These are phyloP conservation scores for Halcyon smyrnensis DNA, from an alignment of 2,797 vertebrate genomes.

Conservation along the genomic window DNA sequence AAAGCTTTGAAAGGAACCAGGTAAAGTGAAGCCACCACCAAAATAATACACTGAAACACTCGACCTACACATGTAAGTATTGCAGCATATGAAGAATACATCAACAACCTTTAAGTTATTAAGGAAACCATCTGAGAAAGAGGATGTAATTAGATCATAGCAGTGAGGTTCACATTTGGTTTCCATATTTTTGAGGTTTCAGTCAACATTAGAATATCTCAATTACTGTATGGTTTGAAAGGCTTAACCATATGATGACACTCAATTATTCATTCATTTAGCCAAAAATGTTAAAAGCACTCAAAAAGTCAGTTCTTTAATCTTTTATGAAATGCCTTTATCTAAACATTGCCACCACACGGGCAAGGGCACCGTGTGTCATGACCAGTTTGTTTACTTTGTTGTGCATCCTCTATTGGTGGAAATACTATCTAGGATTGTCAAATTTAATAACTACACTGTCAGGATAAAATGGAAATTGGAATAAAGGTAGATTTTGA, in stretches of 20 bases:
- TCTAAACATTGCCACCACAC: slow-evolving; percentile 49
- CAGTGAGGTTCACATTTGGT: slow-evolving; percentile 68
- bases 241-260: slow-evolving; percentile 60
- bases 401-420: background rate
- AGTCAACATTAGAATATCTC: slow-evolving; percentile 63
- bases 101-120: slow-evolving; percentile 54
- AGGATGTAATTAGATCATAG: slow-evolving; percentile 69
- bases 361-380: background rate
- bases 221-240: slow-evolving; percentile 62
- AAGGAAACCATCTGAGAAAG: slow-evolving; percentile 62
- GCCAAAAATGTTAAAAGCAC: slow-evolving; percentile 46
- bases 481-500: background rate
- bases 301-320: slow-evolving; percentile 63
- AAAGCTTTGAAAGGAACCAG: background rate
- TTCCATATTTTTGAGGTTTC: slow-evolving; percentile 70
- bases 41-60: slow-evolving; percentile 12
- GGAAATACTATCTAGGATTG: background rate
- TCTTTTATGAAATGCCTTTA: slow-evolving; percentile 64
- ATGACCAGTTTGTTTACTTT: background rate
- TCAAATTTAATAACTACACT: background rate
- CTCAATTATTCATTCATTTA: slow-evolving; percentile 48
- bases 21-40: background rate
- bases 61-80: background rate
- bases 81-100: slow-evolving; percentile 46
- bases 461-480: background rate